Evolutionary conservation across 1,140 invertebrate species (phyloP).

Genomic region (Magallana gigas): DNA sequence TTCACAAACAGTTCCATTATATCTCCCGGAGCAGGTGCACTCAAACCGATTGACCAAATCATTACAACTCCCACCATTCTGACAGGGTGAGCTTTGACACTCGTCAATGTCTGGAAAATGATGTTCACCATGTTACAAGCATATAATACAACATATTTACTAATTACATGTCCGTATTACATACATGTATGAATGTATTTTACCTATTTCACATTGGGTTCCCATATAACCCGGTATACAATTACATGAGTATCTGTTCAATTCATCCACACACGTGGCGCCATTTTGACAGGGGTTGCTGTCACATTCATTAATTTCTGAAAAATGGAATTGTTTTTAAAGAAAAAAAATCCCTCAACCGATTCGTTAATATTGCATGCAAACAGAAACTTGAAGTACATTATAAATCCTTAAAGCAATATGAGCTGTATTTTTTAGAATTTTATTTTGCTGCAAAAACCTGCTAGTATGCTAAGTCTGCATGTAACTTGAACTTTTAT

Average conservation of each 20-base stretch:
- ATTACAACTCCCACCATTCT: conserved; percentile 57
- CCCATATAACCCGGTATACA: conserved; percentile 26
- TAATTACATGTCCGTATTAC: too few species aligned
- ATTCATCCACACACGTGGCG: conserved; percentile 10
- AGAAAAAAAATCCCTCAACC: too few species aligned
- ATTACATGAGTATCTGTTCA: conserved; percentile 32
- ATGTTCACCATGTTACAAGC: too few species aligned
- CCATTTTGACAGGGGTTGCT: conserved; percentile 42
- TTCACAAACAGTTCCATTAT: conserved; percentile 59
- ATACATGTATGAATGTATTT: neutral
- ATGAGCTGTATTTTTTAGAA: too few species aligned
- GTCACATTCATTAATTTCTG: conserved; percentile 43
- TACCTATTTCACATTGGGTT: conserved; percentile 33
- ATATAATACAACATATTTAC: too few species aligned
- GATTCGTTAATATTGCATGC: too few species aligned
- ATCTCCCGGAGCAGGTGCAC: conserved; percentile 76
- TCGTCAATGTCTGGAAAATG: conserved; percentile 3
- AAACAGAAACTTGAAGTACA: too few species aligned
- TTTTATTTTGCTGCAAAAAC: too few species aligned
- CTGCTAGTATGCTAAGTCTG: too few species aligned
- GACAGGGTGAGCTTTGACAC: conserved; percentile 50
- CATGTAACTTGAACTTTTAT: too few species aligned
- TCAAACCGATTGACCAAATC: conserved; percentile 59
- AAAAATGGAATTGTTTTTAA: neutral
- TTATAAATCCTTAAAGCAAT: too few species aligned